Base-by-base conservation (phyloP, 2,113 vertebrate genomes). In the Strix aluco region DNA sequence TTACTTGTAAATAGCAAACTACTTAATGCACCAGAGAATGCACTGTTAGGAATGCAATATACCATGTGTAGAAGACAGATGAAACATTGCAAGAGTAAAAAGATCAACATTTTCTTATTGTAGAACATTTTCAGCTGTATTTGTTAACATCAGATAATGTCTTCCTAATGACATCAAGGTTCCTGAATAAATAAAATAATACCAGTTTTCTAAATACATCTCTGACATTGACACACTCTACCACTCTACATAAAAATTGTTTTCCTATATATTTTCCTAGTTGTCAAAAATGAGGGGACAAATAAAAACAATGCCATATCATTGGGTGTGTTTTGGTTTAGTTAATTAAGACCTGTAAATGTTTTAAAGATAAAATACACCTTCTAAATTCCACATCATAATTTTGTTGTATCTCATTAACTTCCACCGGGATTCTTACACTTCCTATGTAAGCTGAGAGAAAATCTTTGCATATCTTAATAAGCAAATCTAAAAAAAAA, bases 371-470 rank as follows among this genome's bases (percentile, higher is more conserved):
- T 58, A 1, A 52, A 72, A 88, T 75, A 5, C 18, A 38, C 7
- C 12, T 19, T 42, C 22, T 78, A 38, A 86, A 84, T 20, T 21
- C 0, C 65, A 17, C 14, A 7, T 73, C 73, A 30, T 61, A 32
- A 11, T 81, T 82, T 80, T 47, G 3, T 40, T 61, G 6, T 6
- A 40, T 55, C 9, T 88, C 40, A 25, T 62, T 49, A 38, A 1
- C 9, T 78, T 44, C n/a, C 66, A 12, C 25, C 16, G 34, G 18
- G 10, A 77, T 38, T 81, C 10, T 10, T 58, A 23, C 0, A 3
- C 75, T 86, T 55, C 9, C 11, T 59, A 1, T 0, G 0, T 44
- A 83, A 73, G 4, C 20, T 34, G 38, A 61, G 16, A 84, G 6
- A 80, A 84, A 78, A 78, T 23, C 17, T 75, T 82, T 32, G 9